A percentile compares a stretch with the other conserved stretches of the same genome.
Conservation (phyloP, 92 coral and sea anemone species). For the Zoanthus solanderi region DNA sequence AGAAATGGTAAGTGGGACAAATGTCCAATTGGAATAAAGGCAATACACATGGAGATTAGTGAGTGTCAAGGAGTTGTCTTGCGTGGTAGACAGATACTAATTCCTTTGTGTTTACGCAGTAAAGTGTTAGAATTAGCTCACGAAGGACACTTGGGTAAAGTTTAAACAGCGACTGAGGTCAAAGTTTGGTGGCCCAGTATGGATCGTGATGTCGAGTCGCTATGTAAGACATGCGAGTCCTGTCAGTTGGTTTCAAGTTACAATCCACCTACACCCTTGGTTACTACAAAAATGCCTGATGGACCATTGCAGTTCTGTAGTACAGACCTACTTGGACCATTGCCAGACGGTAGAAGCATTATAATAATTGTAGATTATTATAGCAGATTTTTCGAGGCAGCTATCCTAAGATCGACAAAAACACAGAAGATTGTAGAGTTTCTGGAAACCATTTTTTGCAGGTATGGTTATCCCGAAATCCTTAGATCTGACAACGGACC, state of each 20-base stretch:
- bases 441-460: slow-evolving; percentile 30
- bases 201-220: slow-evolving; percentile 55
- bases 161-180: slow-evolving; percentile 45
- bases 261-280: slow-evolving; percentile 49
- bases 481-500: no score
- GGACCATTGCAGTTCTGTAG: slow-evolving; percentile 61
- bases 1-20: slow-evolving; percentile 22
- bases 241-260: slow-evolving; percentile 55
- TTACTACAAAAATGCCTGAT: slow-evolving; percentile 35
- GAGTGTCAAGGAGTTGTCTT: slow-evolving; percentile 42
- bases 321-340: slow-evolving; percentile 49
- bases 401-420: slow-evolving; percentile 47
- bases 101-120: slow-evolving; percentile 22
- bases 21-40: slow-evolving; percentile 14
- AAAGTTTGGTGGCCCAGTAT: slow-evolving; percentile 64
- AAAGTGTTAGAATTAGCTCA: slow-evolving; percentile 49
- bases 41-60: slow-evolving; percentile 48
- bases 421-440: slow-evolving; percentile 49
- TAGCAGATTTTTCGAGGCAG: slow-evolving; percentile 50
- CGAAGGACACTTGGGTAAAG: slow-evolving; percentile 46
- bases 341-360: slow-evolving; percentile 48
- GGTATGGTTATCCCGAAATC: background rate
- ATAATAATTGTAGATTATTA: slow-evolving; percentile 43
- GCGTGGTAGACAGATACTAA: slow-evolving; percentile 32
- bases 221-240: slow-evolving; percentile 51